These are phyloP conservation scores for Podarcis cretensis DNA, from an alignment of 2,113 vertebrate species.

Conservation along the genomic window DNA sequence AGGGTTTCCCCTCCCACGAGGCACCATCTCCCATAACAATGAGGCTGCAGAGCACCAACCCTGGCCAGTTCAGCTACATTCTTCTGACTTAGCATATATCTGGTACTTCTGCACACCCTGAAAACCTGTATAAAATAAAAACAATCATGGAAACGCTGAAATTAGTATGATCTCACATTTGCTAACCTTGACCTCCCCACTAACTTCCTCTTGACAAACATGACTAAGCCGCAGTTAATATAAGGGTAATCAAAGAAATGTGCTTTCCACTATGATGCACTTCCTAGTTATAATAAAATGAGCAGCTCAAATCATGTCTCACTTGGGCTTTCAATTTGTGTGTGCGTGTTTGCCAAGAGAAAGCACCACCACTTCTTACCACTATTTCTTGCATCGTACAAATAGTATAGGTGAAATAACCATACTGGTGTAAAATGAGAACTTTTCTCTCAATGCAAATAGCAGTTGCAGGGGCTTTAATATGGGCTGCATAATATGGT, in stretches of 20 bases:
- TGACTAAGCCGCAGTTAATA: background rate
- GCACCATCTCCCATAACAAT: too few relatives aligned
- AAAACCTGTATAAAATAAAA: background rate
- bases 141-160: background rate
- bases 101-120: background rate
- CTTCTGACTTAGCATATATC: background rate
- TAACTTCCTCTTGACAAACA: background rate
- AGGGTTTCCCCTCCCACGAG: too few relatives aligned
- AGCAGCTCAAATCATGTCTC: background rate
- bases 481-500: background rate
- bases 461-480: background rate
- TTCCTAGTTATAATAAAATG: background rate
- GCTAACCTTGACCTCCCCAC: background rate
- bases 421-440: background rate
- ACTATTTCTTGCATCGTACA: background rate
- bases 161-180: background rate
- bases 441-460: background rate
- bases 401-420: background rate
- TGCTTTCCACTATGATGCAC: background rate
- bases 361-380: background rate
- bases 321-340: background rate
- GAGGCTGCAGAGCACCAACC: background rate
- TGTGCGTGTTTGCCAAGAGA: background rate
- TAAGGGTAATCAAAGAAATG: background rate
- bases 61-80: background rate